A percentile compares a stretch with the other conserved stretches of the same genome.
These are phyloP conservation scores for Limanda limanda DNA, from an alignment of 2,113 vertebrate species.

Conservation along the genomic window DNA sequence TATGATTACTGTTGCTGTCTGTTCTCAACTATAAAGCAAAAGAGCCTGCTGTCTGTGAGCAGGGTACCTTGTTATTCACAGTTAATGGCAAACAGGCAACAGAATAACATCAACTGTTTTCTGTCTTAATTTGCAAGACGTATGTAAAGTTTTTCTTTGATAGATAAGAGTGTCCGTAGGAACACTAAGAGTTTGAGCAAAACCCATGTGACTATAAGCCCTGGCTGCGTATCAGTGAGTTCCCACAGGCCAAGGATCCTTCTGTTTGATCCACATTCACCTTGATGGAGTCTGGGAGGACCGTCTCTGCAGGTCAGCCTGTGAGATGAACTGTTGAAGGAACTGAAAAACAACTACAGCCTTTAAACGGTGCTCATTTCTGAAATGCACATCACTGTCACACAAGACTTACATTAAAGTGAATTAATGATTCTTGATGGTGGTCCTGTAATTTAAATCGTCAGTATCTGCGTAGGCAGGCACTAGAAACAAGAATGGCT, in stretches of 20 bases:
- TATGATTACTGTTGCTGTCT: too few species aligned
- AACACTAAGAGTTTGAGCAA: slow-evolving; percentile 8
- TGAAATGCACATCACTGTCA: not conserved
- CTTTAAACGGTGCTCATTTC: not conserved
- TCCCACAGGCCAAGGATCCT: slow-evolving; percentile 51
- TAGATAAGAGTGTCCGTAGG: not conserved
- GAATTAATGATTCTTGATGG: not conserved
- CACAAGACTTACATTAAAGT: not conserved
- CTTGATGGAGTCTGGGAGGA: slow-evolving; percentile 47
- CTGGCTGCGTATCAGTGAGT: slow-evolving; percentile 32
- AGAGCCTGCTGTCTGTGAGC: not conserved
- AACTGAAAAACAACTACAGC: not conserved
- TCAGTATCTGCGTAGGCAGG: too few species aligned
- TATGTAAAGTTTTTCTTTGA: too few species aligned
- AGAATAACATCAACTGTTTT: too few species aligned
- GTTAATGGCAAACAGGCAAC: too few species aligned
- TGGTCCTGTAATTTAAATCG: not conserved
- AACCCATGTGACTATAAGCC: slow-evolving; percentile 20
- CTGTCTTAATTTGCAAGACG: too few species aligned
- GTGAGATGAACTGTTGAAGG: slow-evolving; percentile 23
- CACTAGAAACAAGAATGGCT: too few species aligned
- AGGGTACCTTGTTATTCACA: too few species aligned
- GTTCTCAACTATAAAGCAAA: not conserved
- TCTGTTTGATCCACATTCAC: slow-evolving; percentile 58
- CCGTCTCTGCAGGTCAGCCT: too few species aligned